phyloP scores from a whole-genome alignment of 2,888 invertebrate genomes.

The Rambutsinella grinnellia region DNA sequence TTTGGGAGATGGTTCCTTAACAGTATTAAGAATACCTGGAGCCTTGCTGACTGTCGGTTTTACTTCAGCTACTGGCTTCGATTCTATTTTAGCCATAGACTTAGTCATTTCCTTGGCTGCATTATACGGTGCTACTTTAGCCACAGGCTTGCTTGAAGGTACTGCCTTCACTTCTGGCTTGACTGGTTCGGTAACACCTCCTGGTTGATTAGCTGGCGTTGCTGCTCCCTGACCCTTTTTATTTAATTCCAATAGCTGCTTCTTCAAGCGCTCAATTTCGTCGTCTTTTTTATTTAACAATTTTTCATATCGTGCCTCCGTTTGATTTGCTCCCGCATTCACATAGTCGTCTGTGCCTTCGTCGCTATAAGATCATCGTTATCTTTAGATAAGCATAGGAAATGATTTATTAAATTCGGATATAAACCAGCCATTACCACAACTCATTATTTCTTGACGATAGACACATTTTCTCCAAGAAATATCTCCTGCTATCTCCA shows the following conservation, averaged over 20 bases:
- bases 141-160: neutral
- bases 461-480: constrained; percentile 46
- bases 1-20: neutral
- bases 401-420: too few relatives aligned
- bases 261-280: constrained; percentile 23
- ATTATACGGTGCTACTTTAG: too few relatives aligned
- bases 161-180: neutral
- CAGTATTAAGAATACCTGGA: too few relatives aligned
- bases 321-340: too few relatives aligned
- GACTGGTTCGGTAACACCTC: too few relatives aligned
- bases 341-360: too few relatives aligned
- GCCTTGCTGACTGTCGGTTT: too few relatives aligned
- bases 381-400: too few relatives aligned
- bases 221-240: neutral
- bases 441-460: too few relatives aligned
- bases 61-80: neutral
- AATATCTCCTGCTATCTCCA: constrained; percentile 41
- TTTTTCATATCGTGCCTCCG: constrained; percentile 23
- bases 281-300: constrained; percentile 26
- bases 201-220: neutral
- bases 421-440: too few relatives aligned
- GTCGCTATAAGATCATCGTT: too few relatives aligned
- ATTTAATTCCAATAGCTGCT: constrained; percentile 11
- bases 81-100: neutral
- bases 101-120: neutral